Evolutionary conservation across 2,113 vertebrate genomes (phyloP), one percentile per base, ranked within the genome.

Genomic region (Polypterus senegalus): DNA sequence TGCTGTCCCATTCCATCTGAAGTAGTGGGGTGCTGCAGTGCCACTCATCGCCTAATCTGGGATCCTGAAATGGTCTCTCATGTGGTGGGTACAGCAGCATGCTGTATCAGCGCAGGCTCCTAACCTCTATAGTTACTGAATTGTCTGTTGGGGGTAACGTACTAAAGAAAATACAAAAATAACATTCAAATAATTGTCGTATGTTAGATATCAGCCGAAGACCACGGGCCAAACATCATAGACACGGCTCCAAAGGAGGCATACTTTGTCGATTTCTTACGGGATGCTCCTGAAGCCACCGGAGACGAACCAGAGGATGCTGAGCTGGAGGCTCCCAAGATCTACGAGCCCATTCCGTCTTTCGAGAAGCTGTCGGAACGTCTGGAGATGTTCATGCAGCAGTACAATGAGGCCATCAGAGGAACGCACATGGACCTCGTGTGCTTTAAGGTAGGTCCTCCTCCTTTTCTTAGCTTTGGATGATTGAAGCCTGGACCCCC

Each of bases 221-320:
- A 87, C 69, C 86, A 89, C 9, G 79, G 83, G 57, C 62, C 67
- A 62, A 63, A 71, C 59, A 55, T 87, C 1, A 69, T 76, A 60
- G 76, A 76, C 70, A 74, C 72, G 60, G 66, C 76, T 61, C 68
- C 63, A 44, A 69, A 67, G 61, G 74, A 85, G 66, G 60, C 75
- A 7, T 87, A 78, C 71, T 92, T 91, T n/a, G 88, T 87, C 61
- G 89, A 92, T 78, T 92, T 92, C 70, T 75, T 92, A 48, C 78
- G 65, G 47, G 90, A 89, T 10, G 74, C 75, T 49, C 85, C 82
- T 0, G 89, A 91, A 65, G 66, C 72, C 6, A 83, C 77, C 1
- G 87, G 83, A 55, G 88, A 89, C 5, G 89, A 91, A 66, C 63
- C 73, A 11, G 83, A 89, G 60, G 86, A 89, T 46, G 3, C 48